A percentile compares a stretch with the other conserved stretches of the same genome.
These are phyloP conservation scores for Toxonevra muliebris DNA, from an alignment of 2,888 invertebrate species.

Conservation along the genomic window DNA sequence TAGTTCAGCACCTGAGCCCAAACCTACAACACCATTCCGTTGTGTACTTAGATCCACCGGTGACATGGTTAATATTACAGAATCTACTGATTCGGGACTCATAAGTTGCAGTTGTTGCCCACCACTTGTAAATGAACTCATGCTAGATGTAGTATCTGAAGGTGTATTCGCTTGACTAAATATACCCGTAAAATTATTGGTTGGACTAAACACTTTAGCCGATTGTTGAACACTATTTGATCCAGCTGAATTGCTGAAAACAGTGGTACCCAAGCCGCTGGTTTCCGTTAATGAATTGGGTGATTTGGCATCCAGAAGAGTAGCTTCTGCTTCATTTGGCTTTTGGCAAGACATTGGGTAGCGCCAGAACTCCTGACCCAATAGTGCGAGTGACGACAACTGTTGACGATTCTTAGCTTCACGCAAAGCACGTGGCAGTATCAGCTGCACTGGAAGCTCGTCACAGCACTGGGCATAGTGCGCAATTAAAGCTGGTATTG, in stretches of 20 bases:
- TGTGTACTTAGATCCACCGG: slow-evolving; percentile 67
- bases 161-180: slow-evolving; percentile 67
- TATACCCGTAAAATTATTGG: slow-evolving; percentile 48
- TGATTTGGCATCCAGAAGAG: slow-evolving; percentile 60
- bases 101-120: slow-evolving; percentile 62
- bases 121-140: slow-evolving; percentile 76
- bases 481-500: slow-evolving; percentile 90
- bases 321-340: slow-evolving; percentile 56
- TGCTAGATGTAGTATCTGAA: slow-evolving; percentile 76
- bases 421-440: slow-evolving; percentile 83
- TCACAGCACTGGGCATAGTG: slow-evolving; percentile 95
- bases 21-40: slow-evolving; percentile 44
- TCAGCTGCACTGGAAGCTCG: slow-evolving; percentile 90
- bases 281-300: slow-evolving; percentile 65
- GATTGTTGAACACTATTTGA: slow-evolving; percentile 36
- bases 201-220: slow-evolving; percentile 42
- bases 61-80: slow-evolving; percentile 80
- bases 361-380: slow-evolving; percentile 89
- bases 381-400: slow-evolving; percentile 85
- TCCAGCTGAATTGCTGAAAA: slow-evolving; percentile 56
- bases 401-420: slow-evolving; percentile 91
- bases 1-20: slow-evolving; percentile 41
- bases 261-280: slow-evolving; percentile 64
- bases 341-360: slow-evolving; percentile 82
- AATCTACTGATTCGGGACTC: slow-evolving; percentile 70